Percentiles rank a stretch among this genome's conserved stretches.
phyloP scores from a whole-genome alignment of 2,113 vertebrate species.

The Tichodroma muraria region DNA sequence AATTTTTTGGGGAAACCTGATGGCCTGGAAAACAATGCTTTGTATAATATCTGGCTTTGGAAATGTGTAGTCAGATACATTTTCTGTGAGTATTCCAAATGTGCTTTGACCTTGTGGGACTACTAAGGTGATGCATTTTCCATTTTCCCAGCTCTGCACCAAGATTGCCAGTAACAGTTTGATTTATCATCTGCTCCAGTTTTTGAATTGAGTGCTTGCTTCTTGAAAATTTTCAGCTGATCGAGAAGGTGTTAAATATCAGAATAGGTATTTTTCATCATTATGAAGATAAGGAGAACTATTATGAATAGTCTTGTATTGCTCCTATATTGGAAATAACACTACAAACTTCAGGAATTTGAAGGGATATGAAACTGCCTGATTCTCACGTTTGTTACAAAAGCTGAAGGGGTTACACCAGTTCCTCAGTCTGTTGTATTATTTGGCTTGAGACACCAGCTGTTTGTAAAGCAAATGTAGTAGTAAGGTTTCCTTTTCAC shows the following conservation, averaged over 20 bases:
- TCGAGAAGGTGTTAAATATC: background rate
- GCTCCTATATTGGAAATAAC: background rate
- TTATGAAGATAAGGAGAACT: background rate
- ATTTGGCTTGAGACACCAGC: background rate
- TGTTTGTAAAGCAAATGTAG: background rate
- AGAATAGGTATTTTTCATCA: background rate
- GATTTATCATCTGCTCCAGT: background rate
- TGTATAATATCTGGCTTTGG: background rate
- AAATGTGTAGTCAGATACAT: background rate
- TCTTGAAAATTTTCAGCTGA: background rate
- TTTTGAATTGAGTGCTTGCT: background rate
- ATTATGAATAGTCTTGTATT: background rate
- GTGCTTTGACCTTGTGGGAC: background rate
- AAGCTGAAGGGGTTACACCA: background rate
- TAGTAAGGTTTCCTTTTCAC: background rate
- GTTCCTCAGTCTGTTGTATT: background rate
- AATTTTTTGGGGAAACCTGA: background rate
- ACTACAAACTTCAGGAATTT: background rate
- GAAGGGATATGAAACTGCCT: background rate
- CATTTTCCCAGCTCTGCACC: background rate
- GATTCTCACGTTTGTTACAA: background rate
- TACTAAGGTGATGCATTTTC: background rate
- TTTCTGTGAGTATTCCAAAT: background rate
- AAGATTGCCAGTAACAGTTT: background rate
- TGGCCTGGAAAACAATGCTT: background rate